Evolutionary conservation across 2,113 vertebrate genomes (phyloP).

Genomic region (Trematocara stigmaticum): DNA sequence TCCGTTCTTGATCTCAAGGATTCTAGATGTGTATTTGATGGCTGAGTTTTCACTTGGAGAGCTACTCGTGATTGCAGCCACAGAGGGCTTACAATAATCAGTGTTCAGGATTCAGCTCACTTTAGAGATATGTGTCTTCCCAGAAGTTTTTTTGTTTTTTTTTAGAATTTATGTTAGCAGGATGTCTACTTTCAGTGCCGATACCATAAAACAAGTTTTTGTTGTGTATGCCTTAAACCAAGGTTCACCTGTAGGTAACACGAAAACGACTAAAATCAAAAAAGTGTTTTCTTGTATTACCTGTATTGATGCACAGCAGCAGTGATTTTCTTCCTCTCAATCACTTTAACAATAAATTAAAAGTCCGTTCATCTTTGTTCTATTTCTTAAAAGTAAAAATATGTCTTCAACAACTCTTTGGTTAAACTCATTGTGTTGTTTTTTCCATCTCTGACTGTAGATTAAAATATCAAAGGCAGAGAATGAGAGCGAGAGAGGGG

Average conservation of each 20-base stretch:
- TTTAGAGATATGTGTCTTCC: not conserved
- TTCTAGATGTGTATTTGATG: not conserved
- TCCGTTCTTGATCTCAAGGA: slow-evolving; percentile 3
- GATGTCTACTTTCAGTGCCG: not conserved
- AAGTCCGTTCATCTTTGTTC: not conserved
- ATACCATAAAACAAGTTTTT: slow-evolving; percentile 11
- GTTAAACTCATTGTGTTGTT: slow-evolving; percentile 1
- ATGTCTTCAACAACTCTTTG: not conserved
- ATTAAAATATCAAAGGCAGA: slow-evolving; percentile 34
- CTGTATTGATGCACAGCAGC: not conserved
- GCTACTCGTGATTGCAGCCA: slow-evolving; percentile 8
- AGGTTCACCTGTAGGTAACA: slow-evolving; percentile 17
- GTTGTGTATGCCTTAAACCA: not conserved
- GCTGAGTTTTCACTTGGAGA: not conserved
- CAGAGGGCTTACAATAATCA: slow-evolving; percentile 29
- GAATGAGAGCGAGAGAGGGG: not conserved
- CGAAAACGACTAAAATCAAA: not conserved
- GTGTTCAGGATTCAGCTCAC: not conserved
- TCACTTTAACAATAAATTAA: not conserved
- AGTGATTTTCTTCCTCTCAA: not conserved
- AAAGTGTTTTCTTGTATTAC: not conserved
- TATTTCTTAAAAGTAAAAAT: not conserved
- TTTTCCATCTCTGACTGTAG: slow-evolving; percentile 6
- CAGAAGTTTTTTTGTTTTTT: not conserved
- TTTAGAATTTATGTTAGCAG: slow-evolving; percentile 11